phyloP scores from a whole-genome alignment of 2,888 invertebrate genomes.

The Torymus tubicola region DNA sequence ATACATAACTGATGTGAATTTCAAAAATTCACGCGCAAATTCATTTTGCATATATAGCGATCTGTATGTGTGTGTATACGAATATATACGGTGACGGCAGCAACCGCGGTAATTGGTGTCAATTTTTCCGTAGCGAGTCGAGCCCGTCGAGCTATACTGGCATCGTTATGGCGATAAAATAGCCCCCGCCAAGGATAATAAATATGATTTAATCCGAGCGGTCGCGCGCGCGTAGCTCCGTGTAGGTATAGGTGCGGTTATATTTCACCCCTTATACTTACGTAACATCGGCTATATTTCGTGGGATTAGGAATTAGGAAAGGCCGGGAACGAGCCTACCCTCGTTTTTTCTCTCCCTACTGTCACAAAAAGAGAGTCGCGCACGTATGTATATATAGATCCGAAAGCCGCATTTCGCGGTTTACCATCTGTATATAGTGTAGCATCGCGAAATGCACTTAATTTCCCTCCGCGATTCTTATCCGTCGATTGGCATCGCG shows the following conservation, averaged over 20 bases:
- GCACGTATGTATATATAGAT: neutral
- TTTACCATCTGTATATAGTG: neutral
- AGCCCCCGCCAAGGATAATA: slow-evolving; percentile 4
- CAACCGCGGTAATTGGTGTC: too few species aligned
- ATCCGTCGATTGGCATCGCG: neutral
- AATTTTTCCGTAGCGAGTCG: too few species aligned
- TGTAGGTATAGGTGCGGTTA: neutral
- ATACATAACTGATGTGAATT: too few species aligned
- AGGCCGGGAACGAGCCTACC: neutral
- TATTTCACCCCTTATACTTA: neutral
- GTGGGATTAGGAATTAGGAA: slow-evolving; percentile 27
- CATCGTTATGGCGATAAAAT: neutral
- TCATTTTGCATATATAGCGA: too few species aligned
- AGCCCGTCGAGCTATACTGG: too few species aligned
- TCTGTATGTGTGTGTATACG: too few species aligned
- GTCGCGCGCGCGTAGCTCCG: too few species aligned
- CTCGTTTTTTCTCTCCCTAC: neutral
- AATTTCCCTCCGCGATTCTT: slow-evolving; percentile 23
- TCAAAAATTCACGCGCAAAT: too few species aligned
- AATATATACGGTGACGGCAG: too few species aligned
- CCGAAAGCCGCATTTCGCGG: slow-evolving; percentile 20
- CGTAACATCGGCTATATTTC: slow-evolving; percentile 19
- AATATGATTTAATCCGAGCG: slow-evolving; percentile 30
- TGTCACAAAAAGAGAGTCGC: neutral
- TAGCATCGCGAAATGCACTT: slow-evolving; percentile 18